These are phyloP conservation scores for Nylanderia fulva DNA, from an alignment of 1,140 invertebrate genomes.

Conservation along the genomic window DNA sequence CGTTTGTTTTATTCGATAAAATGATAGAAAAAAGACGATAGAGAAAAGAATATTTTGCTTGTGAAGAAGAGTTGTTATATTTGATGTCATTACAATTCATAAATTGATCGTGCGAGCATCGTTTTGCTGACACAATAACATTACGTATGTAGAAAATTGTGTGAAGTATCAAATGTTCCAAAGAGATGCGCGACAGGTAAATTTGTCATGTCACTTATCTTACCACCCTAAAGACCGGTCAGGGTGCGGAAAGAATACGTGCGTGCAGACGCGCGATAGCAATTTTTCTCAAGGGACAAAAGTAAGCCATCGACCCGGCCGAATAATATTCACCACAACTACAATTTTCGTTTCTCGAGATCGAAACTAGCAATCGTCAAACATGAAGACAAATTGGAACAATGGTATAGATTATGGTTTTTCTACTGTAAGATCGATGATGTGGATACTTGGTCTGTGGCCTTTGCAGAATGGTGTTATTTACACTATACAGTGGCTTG, in stretches of 20 bases:
- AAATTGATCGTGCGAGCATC: conserved; percentile 13
- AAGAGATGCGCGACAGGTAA: not conserved
- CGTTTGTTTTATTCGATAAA: not conserved
- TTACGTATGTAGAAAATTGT: conserved; percentile 9
- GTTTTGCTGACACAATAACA: not conserved
- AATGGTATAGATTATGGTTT: conserved; percentile 39
- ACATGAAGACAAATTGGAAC: conserved; percentile 48
- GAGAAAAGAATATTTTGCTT: not conserved
- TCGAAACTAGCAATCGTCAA: conserved; percentile 2
- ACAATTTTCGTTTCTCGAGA: conserved; percentile 6
- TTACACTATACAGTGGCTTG: conserved; percentile 23
- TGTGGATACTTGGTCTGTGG: conserved; percentile 14
- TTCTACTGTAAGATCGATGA: conserved; percentile 17
- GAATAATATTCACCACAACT: not conserved
- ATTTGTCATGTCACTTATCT: conserved; percentile 50
- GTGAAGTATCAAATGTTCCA: not conserved
- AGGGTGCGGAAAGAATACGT: not conserved
- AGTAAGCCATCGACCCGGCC: conserved; percentile 33
- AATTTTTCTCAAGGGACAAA: conserved; percentile 13
- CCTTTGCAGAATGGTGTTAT: conserved; percentile 27
- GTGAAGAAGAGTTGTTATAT: not conserved
- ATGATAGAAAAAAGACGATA: not conserved
- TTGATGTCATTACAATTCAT: not conserved
- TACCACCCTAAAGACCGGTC: conserved; percentile 21
- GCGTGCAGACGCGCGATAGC: not conserved